Evolutionary conservation across 2,113 vertebrate species (phyloP).

Genomic region (Romanogobio albipinnatus): DNA sequence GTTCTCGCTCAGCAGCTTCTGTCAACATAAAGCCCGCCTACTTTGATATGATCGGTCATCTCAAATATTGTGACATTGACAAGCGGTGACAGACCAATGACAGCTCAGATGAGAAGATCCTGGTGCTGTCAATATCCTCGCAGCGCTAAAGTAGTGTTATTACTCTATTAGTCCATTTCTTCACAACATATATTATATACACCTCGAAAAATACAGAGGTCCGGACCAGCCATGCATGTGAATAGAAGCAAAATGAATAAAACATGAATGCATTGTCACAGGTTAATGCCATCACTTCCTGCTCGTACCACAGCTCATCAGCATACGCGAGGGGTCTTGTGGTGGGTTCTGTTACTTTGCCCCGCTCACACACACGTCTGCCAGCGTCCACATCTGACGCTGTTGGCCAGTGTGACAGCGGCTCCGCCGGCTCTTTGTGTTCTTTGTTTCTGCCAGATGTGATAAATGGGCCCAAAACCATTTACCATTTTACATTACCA

Average conservation of each 20-base stretch:
- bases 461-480: background rate
- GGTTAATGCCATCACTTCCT: conserved; percentile 16
- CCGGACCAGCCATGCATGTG: background rate
- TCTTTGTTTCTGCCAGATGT: background rate
- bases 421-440: background rate
- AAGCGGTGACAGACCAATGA: too few species aligned
- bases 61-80: too few species aligned
- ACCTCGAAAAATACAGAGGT: too few species aligned
- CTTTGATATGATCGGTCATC: too few species aligned
- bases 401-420: background rate
- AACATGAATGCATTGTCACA: conserved; percentile 12
- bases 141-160: too few species aligned
- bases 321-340: background rate
- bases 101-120: too few species aligned
- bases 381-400: conserved; percentile 14
- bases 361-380: background rate
- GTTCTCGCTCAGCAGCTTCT: too few species aligned
- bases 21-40: too few species aligned
- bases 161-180: too few species aligned
- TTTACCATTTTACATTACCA: background rate
- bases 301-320: background rate
- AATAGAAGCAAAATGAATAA: background rate
- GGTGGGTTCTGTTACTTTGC: background rate
- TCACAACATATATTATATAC: too few species aligned
- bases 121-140: too few species aligned